phyloP scores from a whole-genome alignment of 2,797 vertebrate genomes.

The Pangasius larnaudii region DNA sequence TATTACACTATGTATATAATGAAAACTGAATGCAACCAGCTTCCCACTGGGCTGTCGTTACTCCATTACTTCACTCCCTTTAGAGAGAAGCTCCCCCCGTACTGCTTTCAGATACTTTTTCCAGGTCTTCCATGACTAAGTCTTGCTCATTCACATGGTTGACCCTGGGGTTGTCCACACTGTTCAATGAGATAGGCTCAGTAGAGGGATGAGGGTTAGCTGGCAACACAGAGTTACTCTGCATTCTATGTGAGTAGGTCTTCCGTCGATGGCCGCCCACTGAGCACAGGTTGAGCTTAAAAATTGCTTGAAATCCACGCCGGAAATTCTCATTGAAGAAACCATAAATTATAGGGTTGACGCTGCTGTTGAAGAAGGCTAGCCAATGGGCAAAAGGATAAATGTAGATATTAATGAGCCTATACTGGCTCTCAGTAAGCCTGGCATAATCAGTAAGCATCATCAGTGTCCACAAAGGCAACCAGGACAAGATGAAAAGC shows the following conservation, averaged over 20 bases:
- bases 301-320: conserved; percentile 82
- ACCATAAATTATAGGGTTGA: conserved; percentile 93
- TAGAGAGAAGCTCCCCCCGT: conserved; percentile 71
- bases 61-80: conserved; percentile 22
- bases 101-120: conserved; percentile 72
- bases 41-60: not conserved
- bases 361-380: conserved; percentile 93
- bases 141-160: conserved; percentile 76
- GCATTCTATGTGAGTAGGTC: conserved; percentile 71
- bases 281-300: conserved; percentile 81
- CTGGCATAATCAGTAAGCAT: conserved; percentile 90
- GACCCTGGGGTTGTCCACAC: conserved; percentile 67
- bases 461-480: conserved; percentile 92
- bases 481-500: conserved; percentile 92
- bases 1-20: not conserved
- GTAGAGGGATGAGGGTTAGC: conserved; percentile 70
- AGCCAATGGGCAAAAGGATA: conserved; percentile 96
- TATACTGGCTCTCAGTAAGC: conserved; percentile 78
- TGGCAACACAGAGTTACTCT: conserved; percentile 76
- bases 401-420: conserved; percentile 87
- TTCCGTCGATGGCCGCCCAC: conserved; percentile 69
- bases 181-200: conserved; percentile 70
- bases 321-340: conserved; percentile 93
- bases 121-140: conserved; percentile 80
- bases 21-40: not conserved